These are phyloP conservation scores for Pogonocichla stellata DNA, from an alignment of 2,113 vertebrate species.

Conservation along the genomic window DNA sequence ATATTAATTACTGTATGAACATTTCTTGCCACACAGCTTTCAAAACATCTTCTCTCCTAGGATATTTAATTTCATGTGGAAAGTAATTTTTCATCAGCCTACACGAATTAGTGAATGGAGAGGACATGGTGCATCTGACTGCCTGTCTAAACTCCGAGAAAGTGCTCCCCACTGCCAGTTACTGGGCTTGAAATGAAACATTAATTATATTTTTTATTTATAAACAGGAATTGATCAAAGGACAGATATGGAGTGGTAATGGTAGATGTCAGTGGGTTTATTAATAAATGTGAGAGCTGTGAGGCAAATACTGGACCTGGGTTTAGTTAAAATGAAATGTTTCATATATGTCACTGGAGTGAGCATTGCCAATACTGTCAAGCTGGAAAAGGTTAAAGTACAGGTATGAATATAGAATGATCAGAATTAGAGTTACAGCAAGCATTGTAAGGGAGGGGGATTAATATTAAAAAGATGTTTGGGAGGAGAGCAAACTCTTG, in stretches of 20 bases:
- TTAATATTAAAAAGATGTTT: not conserved
- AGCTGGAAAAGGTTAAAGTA: not conserved
- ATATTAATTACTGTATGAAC: slow-evolving; percentile 47
- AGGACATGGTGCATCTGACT: not conserved
- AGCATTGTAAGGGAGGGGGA: not conserved
- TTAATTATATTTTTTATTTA: not conserved
- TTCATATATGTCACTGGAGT: not conserved
- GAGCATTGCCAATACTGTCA: not conserved
- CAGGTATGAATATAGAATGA: not conserved
- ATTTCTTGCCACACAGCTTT: slow-evolving; percentile 19
- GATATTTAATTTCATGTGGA: slow-evolving; percentile 37
- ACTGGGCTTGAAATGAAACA: not conserved
- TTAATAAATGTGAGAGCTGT: not conserved
- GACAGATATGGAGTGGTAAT: not conserved
- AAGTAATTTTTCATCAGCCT: slow-evolving; percentile 47
- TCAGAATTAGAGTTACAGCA: not conserved
- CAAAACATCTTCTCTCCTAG: slow-evolving; percentile 23
- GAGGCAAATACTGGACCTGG: not conserved
- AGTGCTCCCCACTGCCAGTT: not conserved
- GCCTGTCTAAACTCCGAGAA: not conserved
- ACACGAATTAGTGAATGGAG: not conserved
- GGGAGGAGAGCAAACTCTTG: not conserved
- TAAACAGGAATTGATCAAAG: not conserved
- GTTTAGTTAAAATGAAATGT: not conserved
- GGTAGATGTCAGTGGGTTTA: not conserved